phyloP scores from a whole-genome alignment of 2,888 invertebrate species.

The Hyalella azteca region DNA sequence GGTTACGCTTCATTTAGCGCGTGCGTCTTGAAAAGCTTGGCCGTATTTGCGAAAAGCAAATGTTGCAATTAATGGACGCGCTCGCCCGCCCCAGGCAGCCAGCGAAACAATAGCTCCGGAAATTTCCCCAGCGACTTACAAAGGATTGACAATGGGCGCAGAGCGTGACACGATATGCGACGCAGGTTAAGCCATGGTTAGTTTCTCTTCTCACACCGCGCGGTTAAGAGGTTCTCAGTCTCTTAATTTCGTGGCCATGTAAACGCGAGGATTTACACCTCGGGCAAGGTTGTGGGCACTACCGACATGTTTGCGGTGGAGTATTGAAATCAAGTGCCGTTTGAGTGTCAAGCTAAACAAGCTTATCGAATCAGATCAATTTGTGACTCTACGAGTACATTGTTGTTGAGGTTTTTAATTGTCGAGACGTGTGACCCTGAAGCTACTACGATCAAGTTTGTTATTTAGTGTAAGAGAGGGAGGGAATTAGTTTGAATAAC shows the following conservation, averaged over 20 bases:
- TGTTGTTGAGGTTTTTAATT: too few relatives aligned
- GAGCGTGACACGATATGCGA: constrained; percentile 2
- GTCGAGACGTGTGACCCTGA: too few relatives aligned
- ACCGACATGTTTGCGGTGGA: too few relatives aligned
- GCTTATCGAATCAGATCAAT: too few relatives aligned
- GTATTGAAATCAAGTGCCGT: too few relatives aligned
- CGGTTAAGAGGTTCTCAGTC: neutral
- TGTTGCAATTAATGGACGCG: constrained; percentile 33
- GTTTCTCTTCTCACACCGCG: constrained; percentile 16
- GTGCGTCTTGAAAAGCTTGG: constrained; percentile 12
- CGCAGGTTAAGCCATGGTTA: constrained; percentile 2
- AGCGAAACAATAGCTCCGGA: constrained; percentile 11
- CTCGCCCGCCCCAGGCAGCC: neutral
- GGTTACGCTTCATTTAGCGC: too few relatives aligned
- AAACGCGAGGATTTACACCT: neutral
- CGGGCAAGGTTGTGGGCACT: too few relatives aligned
- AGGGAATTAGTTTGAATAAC: too few relatives aligned
- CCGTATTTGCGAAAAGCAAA: constrained; percentile 32
- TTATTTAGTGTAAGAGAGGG: too few relatives aligned
- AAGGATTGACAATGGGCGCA: constrained; percentile 17
- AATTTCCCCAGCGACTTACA: constrained; percentile 2
- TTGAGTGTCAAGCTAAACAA: too few relatives aligned
- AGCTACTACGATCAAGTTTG: too few relatives aligned
- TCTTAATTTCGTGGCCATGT: neutral
- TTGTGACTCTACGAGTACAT: too few relatives aligned